A percentile compares a stretch with the other conserved stretches of the same genome.
These are phyloP conservation scores for Archaeoteleia sp. DNA, from an alignment of 2,888 invertebrate species.

Conservation along the genomic window DNA sequence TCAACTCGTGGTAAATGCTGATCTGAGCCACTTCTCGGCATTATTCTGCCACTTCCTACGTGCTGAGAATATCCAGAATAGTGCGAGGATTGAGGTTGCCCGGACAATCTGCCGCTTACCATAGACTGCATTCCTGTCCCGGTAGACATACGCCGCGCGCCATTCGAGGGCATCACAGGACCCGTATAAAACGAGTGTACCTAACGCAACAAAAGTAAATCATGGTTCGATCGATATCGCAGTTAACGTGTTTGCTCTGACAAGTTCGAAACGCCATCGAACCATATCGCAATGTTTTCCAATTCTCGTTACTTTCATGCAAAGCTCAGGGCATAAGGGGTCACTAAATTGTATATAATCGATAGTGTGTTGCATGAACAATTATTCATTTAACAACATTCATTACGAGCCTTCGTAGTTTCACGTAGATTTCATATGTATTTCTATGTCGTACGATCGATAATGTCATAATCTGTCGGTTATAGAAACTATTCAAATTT, in stretches of 20 bases:
- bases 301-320: conserved; percentile 30
- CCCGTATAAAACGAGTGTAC: conserved; percentile 91
- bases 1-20: conserved; percentile 92
- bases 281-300: conserved; percentile 19
- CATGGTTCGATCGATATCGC: conserved; percentile 12
- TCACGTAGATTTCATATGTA: conserved; percentile 3
- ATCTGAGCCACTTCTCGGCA: conserved; percentile 93
- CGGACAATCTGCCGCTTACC: conserved; percentile 69
- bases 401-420: no score
- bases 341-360: conserved; percentile 7
- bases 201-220: conserved; percentile 60
- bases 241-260: not conserved
- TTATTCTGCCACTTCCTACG: conserved; percentile 76
- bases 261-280: conserved; percentile 27
- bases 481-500: no score
- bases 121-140: conserved; percentile 77
- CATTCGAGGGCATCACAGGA: conserved; percentile 74
- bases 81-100: conserved; percentile 75
- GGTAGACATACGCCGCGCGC: conserved; percentile 81
- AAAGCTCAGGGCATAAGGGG: conserved; percentile 27
- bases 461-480: no score
- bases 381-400: no score
- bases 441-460: not conserved
- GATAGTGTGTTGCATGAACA: not conserved
- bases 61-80: conserved; percentile 76